Evolutionary conservation across 2,888 invertebrate species (phyloP).

Genomic region (Monochamus alternatus): DNA sequence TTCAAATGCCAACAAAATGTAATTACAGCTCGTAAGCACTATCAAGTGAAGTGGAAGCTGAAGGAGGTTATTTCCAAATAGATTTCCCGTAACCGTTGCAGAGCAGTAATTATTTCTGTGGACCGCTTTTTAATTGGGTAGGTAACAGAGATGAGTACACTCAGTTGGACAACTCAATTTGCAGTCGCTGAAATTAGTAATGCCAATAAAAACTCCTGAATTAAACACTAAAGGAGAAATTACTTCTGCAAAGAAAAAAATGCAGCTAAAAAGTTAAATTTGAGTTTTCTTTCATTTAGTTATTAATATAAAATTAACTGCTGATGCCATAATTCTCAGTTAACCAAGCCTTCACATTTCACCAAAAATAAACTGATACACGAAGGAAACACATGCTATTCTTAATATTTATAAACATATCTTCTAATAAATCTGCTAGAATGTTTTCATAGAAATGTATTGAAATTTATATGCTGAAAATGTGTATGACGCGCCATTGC

Average conservation of each 20-base stretch:
- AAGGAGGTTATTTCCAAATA: neutral
- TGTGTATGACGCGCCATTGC: no score
- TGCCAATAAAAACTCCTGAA: neutral
- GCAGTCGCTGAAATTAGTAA: neutral
- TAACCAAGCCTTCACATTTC: no score
- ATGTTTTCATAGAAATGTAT: no score
- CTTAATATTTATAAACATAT: no score
- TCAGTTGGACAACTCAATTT: neutral
- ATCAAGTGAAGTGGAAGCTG: neutral
- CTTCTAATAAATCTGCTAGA: no score
- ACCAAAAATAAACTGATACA: no score
- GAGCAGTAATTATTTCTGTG: constrained; percentile 1
- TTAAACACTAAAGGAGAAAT: neutral
- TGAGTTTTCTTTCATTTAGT: no score
- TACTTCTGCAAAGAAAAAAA: neutral
- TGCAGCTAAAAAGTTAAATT: no score
- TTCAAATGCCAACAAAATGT: constrained; percentile 8
- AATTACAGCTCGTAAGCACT: constrained; percentile 1
- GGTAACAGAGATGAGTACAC: neutral
- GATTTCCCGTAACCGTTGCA: neutral
- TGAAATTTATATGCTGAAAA: no score
- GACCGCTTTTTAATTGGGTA: constrained; percentile 9
- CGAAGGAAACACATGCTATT: no score
- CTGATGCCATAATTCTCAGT: no score
- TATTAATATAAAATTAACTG: no score